Percentiles rank a stretch among this genome's conserved stretches.
phyloP scores from a whole-genome alignment of 2,888 invertebrate genomes.

The Limenitis camilla region DNA sequence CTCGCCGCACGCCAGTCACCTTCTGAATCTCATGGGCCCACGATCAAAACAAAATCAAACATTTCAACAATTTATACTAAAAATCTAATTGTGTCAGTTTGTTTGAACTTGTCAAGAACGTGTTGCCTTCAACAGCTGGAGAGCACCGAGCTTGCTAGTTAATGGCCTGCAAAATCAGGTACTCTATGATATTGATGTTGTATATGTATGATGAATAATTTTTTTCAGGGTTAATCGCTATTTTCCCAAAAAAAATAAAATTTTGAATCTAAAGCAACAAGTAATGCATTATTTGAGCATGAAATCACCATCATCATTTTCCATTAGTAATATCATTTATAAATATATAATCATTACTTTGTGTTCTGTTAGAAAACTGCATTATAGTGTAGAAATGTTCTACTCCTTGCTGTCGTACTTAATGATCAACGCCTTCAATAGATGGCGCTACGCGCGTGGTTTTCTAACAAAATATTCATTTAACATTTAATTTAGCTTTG shows the following conservation, averaged over 20 bases:
- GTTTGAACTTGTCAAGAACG: constrained; percentile 29
- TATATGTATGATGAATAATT: too few relatives aligned
- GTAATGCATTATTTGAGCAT: too few relatives aligned
- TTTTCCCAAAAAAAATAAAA: too few relatives aligned
- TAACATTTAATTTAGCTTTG: neutral
- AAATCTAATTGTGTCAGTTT: constrained; percentile 16
- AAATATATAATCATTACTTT: too few relatives aligned
- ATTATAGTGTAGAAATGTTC: too few relatives aligned
- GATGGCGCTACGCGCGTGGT: constrained; percentile 4
- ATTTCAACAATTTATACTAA: constrained; percentile 1
- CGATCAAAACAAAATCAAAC: constrained; percentile 32
- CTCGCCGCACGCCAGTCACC: constrained; percentile 56
- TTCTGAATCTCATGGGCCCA: constrained; percentile 41
- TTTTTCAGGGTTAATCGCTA: too few relatives aligned
- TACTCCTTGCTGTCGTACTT: too few relatives aligned
- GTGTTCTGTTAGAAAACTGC: too few relatives aligned
- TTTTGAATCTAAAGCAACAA: too few relatives aligned
- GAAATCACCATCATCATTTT: too few relatives aligned
- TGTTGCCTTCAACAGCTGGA: constrained; percentile 27
- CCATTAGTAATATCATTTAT: too few relatives aligned
- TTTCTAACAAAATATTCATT: neutral
- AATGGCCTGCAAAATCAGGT: constrained; percentile 57
- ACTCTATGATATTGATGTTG: constrained; percentile 21
- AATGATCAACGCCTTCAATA: neutral
- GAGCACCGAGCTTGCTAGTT: constrained; percentile 43